Base-by-base conservation (phyloP, 2,888 invertebrate genomes). In the Onthophagus sagittarius region DNA sequence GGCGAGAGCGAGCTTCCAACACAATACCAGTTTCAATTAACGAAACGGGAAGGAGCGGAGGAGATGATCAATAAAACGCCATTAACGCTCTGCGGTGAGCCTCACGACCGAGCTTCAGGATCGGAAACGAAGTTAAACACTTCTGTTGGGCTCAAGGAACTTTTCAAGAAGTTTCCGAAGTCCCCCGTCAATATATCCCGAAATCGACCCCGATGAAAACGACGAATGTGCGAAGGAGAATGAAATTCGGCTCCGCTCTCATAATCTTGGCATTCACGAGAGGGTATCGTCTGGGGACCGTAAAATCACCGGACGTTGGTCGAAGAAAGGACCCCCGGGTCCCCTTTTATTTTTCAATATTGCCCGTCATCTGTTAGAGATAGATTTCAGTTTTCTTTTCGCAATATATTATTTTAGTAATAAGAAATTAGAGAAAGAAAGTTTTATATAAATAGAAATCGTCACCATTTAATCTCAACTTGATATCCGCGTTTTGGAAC, bases 1-100 rank as follows among this genome's bases (percentile, higher is more conserved):
- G 23, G 23, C 31, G 32, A 23, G 67, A 67, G 15, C 31, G 32
- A 67, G 23, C 23, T 23, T 11, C 14, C n/a, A 23, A 23, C 23
- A 64, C 32, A 67, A 67, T 67, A 67, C 67, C 23, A 23, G 31
- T 67, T 67, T 67, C 67, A 67, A 67, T 67, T 67, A 67, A 31
- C 23, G 67, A 32, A 67, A 13, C n/a, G 67, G 67, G 31, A 67
- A 31, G 23, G 32, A 23, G 23, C 67, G 15, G 32, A 23, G 67
- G 31, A n/a, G 32, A 13, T 31, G 67, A 67, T 67, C 67, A 67
- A 67, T 67, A 67, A 67, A 23, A 67, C 32, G n/a, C 67, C 67
- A 67, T 67, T 67, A 67, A 32, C 67, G 15, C 67, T 15, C 64
- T 14, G 64, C 64, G 14, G 64, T 64, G 14, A 15, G 11, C 15